Base-by-base conservation (phyloP, 1,140 invertebrate species). In the Pachypeltis micranthus region DNA sequence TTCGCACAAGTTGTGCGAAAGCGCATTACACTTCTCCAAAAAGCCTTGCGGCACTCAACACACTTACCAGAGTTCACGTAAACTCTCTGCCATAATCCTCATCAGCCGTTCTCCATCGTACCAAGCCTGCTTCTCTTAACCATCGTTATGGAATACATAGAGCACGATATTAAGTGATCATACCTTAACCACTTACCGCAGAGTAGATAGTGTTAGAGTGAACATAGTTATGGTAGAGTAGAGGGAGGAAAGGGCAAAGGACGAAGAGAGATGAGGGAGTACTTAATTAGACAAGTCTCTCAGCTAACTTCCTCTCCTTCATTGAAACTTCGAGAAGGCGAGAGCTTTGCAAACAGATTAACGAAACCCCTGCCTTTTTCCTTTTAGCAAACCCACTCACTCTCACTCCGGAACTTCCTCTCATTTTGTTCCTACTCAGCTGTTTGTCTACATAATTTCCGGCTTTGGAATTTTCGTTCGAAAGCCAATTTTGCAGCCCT, bases 311-410 rank as follows among this genome's bases (percentile, higher is more conserved):
- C 47, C 47, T 51, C 47, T 51, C 47, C 47, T 51, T 51, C 47
- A 51, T 51, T 51, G 47, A 51, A 51, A 51, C 47, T 51, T 51
- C 12, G 47, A 21, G 47, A 51, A 51, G 47, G 47, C 47, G 47
- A 51, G 47, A 51, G 47, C 47, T 51, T 51, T 51, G 47, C 47
- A 51, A 51, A 51, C 47, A 51, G 47, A 51, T 51, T 51, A 51
- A 21, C 47, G 47, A 51, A 51, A 51, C 47, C 47, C 47, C 12
- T 16, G 47, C n/a, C n/a, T 51, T 51, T 51, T 51, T 51, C 47
- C 47, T 51, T 51, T 51, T 51, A 51, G 47, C 47, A 51, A 21
- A 21, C 47, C 47, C 34, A 7, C 7, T 39, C 34, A 7, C n/a
- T n/a, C 34, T n/a, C n/a, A 7, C 34, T 39, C 34, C 7, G 7